Evolutionary conservation across 1,140 invertebrate genomes (phyloP).

Genomic region (Drosophila punjabiensis): DNA sequence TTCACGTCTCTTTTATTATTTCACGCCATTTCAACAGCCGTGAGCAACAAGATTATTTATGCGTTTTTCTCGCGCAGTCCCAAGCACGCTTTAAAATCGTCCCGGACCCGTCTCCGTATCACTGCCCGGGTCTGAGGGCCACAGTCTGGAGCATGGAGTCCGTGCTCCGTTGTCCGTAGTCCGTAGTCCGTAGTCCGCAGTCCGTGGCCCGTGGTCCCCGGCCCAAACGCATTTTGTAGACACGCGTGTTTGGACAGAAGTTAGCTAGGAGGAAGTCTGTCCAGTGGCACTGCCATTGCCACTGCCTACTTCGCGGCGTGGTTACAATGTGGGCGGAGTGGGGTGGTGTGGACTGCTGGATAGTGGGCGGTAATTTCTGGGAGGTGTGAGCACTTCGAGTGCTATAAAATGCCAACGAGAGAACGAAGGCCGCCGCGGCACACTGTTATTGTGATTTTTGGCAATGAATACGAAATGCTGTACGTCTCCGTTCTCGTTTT

Average conservation of each 20-base stretch:
- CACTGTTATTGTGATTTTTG: slow-evolving; percentile 81
- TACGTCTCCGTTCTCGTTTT: slow-evolving; percentile 34
- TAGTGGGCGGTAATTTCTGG: slow-evolving; percentile 5
- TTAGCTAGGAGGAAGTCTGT: slow-evolving; percentile 54
- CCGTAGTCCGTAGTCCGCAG: not conserved
- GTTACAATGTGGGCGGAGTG: slow-evolving; percentile 49
- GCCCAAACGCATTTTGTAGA: slow-evolving; percentile 70
- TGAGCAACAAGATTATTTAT: slow-evolving; percentile 85
- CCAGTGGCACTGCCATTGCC: slow-evolving; percentile 19
- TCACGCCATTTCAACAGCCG: slow-evolving; percentile 84
- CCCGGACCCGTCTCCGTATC: slow-evolving; percentile 12
- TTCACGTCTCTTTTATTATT: slow-evolving; percentile 83
- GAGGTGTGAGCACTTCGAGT: slow-evolving; percentile 41
- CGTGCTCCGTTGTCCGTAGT: not conserved
- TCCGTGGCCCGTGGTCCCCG: slow-evolving; percentile 4
- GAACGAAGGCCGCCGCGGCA: slow-evolving; percentile 8
- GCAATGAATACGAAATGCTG: slow-evolving; percentile 82
- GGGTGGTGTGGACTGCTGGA: not conserved
- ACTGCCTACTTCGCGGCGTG: slow-evolving; percentile 67
- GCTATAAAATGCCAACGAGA: slow-evolving; percentile 39
- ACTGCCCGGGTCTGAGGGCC: slow-evolving; percentile 1
- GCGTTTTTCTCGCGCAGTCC: slow-evolving; percentile 70
- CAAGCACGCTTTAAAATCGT: slow-evolving; percentile 76
- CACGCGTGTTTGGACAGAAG: slow-evolving; percentile 76
- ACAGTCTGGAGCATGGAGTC: not conserved